phyloP scores from a whole-genome alignment of 2,113 vertebrate genomes.

The Leucopsar rothschildi region DNA sequence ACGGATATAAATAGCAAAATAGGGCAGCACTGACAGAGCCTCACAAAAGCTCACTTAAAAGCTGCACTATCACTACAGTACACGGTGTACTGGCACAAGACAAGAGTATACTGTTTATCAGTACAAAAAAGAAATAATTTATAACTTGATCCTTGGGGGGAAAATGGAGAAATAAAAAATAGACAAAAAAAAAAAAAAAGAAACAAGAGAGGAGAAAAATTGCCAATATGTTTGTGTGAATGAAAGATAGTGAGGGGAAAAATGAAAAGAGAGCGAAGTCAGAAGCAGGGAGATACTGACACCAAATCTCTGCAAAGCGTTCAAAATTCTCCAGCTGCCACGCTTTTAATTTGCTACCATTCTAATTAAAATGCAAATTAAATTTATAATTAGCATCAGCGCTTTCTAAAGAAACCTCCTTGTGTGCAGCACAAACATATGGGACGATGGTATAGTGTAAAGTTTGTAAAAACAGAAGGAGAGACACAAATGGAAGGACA shows the following conservation, averaged over 20 bases:
- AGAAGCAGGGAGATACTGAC: constrained; percentile 82
- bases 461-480: constrained; percentile 79
- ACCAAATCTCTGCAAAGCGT: constrained; percentile 88
- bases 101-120: constrained; percentile 61
- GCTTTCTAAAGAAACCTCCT: constrained; percentile 98
- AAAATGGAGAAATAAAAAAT: constrained; percentile 35
- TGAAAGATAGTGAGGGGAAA: constrained; percentile 74
- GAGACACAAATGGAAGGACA: constrained; percentile 49
- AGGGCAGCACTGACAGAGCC: not conserved
- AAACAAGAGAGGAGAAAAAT: constrained; percentile 50
- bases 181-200: constrained; percentile 17
- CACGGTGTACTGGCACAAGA: constrained; percentile 38
- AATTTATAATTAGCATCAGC: constrained; percentile 99
- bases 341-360: constrained; percentile 99
- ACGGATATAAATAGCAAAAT: constrained; percentile 30
- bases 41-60: constrained; percentile 45
- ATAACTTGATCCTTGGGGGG: constrained; percentile 59
- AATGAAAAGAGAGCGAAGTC: constrained; percentile 75
- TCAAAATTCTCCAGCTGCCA: constrained; percentile 99
- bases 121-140: constrained; percentile 69
- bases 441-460: constrained; percentile 80
- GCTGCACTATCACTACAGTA: constrained; percentile 29
- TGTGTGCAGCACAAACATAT: constrained; percentile 94
- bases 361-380: constrained; percentile 99
- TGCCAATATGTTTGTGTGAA: constrained; percentile 75